Evolutionary conservation across 2,888 invertebrate species (phyloP), one percentile per base, ranked within the genome.

Genomic region (Gymnocheta viridis): DNA sequence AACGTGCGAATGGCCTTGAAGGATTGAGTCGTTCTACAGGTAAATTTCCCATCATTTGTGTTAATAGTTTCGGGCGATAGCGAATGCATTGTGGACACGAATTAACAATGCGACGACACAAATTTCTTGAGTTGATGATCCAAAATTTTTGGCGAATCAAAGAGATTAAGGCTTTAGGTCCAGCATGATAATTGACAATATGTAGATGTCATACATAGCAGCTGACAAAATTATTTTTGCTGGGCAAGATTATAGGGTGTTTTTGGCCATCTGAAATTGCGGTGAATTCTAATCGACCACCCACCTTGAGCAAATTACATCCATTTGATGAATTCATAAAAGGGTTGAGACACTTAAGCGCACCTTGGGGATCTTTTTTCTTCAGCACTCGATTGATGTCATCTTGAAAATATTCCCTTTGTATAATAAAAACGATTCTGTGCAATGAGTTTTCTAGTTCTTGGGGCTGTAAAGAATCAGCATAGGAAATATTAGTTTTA

Each of bases 111-210:
- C 38, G 62, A 35, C 85, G 67, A 60, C 77, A 69, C 6, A 83
- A 22, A 29, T 77, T 76, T 62, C 78, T 49, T 22, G 66, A 49
- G 47, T 69, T 79, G 22, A 82, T 77, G 24, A 83, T 80, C 82
- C 82, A 82, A 67, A 83, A 85, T 24, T 35, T 9, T 7, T 67
- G 41, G 17, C 72, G 66, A 14, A 79, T 60, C 6, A 82, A 35
- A 2, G 82, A 64, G n/a, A 83, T 64, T 22, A 85, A 24, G 10
- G 82, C 49, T 19, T 81, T 86, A 9, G 82, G 38, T 19, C 81
- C 85, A 41, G 82, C 85, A 38, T 86, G 81, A 58, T 78, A 84
- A 7, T n/a, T n/a, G n/a, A n/a, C n/a, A n/a, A n/a, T n/a, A 2
- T 86, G 73, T 22, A 29, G 29, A 29, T 56, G 54, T 0, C 56